Conservation (phyloP, 1,140 invertebrate species). For the Ylistrum balloti region DNA sequence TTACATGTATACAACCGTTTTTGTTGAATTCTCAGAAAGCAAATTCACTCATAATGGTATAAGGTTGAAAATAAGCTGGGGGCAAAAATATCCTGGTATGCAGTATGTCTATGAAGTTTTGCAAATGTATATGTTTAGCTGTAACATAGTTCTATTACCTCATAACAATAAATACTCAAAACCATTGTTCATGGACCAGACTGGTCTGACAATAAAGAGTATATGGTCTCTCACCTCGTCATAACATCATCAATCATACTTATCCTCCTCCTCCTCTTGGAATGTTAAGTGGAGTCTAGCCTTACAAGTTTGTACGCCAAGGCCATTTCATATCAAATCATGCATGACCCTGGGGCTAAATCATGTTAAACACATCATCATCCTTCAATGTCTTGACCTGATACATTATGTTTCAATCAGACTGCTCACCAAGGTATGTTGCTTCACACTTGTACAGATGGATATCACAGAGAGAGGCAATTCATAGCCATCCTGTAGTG, state of each 20-base stretch:
- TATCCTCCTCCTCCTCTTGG: background rate
- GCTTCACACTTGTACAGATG: background rate
- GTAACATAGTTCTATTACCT: background rate
- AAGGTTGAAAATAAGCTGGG: no score
- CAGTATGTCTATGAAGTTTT: no score
- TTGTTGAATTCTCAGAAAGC: no score
- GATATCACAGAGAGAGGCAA: background rate
- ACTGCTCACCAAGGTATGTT: background rate
- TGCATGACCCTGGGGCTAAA: background rate
- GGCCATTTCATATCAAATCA: background rate
- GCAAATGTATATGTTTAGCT: no score
- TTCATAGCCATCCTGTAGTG: background rate
- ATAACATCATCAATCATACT: slow-evolving; percentile 3
- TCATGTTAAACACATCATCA: slow-evolving; percentile 2
- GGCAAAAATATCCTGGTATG: no score
- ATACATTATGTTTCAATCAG: slow-evolving; percentile 39
- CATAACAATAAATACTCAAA: no score
- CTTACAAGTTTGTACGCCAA: background rate
- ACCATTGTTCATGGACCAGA: no score
- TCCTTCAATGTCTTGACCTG: background rate
- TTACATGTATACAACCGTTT: no score
- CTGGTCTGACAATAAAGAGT: background rate
- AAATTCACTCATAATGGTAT: no score
- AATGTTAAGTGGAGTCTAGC: background rate
- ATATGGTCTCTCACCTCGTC: slow-evolving; percentile 13